Percentiles rank a stretch among this genome's conserved stretches.
Evolutionary conservation across 2,888 invertebrate species (phyloP).

Genomic region (Girardia tigrina): DNA sequence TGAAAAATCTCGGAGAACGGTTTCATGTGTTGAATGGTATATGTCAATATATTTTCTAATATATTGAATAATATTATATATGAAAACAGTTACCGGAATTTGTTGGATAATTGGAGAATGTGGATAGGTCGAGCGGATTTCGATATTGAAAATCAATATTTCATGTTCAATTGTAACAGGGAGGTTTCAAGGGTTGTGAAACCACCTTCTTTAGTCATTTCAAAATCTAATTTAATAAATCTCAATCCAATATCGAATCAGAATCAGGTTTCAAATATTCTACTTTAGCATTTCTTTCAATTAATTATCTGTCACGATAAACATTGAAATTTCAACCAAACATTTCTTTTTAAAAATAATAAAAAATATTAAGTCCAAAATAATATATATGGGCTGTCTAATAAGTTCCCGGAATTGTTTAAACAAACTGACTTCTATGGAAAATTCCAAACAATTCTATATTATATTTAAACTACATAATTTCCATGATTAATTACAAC

Average conservation of each 20-base stretch:
- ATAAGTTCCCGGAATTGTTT: too few relatives aligned
- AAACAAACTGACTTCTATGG: too few relatives aligned
- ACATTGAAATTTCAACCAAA: too few relatives aligned
- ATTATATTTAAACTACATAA: too few relatives aligned
- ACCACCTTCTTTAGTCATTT: not conserved
- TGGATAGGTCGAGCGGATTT: slow-evolving; percentile 56
- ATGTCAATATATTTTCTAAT: slow-evolving; percentile 26
- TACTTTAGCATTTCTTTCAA: too few relatives aligned
- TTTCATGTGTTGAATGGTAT: slow-evolving; percentile 52
- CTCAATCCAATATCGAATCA: not conserved
- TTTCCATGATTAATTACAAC: too few relatives aligned
- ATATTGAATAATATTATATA: not conserved
- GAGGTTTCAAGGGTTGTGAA: not conserved
- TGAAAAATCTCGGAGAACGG: not conserved
- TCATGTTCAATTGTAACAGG: not conserved
- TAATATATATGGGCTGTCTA: too few relatives aligned
- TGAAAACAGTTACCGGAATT: slow-evolving; percentile 61
- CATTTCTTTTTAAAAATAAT: too few relatives aligned
- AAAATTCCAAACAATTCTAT: too few relatives aligned
- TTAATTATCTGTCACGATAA: too few relatives aligned
- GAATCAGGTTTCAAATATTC: not conserved
- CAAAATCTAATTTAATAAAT: not conserved
- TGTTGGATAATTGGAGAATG: slow-evolving; percentile 75
- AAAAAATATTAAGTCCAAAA: too few relatives aligned
- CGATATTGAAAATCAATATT: slow-evolving; percentile 31